A percentile compares a stretch with the other conserved stretches of the same genome.
Evolutionary conservation across 2,888 invertebrate genomes (phyloP).

Genomic region (Dryocosmus kuriphilus): DNA sequence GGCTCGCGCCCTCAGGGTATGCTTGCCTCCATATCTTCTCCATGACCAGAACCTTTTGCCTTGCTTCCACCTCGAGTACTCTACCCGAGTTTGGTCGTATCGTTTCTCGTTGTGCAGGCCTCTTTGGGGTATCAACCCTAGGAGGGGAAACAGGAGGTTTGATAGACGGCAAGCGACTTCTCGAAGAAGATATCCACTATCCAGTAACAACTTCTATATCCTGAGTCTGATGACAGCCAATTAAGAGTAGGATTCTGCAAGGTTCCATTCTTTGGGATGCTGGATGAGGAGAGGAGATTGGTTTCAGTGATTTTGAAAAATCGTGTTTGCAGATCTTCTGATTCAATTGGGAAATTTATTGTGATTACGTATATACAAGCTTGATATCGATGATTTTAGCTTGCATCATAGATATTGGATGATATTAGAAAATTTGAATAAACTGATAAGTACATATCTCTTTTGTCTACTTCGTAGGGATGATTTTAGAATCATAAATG

Average conservation of each 20-base stretch:
- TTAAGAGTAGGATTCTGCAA: conserved; percentile 47
- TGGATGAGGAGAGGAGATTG: background rate
- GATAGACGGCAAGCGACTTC: conserved; percentile 53
- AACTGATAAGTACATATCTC: too few relatives aligned
- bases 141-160: background rate
- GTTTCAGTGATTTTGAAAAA: too few relatives aligned
- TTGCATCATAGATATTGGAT: too few relatives aligned
- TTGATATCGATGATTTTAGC: too few relatives aligned
- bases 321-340: too few relatives aligned
- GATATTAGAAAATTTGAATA: too few relatives aligned
- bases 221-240: conserved; percentile 61
- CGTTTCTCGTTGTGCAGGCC: conserved; percentile 41
- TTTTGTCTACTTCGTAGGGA: too few relatives aligned
- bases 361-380: too few relatives aligned
- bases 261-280: background rate
- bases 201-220: conserved; percentile 42
- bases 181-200: conserved; percentile 1
- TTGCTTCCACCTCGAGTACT: conserved; percentile 20
- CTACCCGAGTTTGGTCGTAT: conserved; percentile 24
- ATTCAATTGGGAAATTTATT: too few relatives aligned
- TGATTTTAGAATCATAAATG: too few relatives aligned
- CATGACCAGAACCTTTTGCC: conserved; percentile 13
- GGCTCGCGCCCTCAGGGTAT: conserved; percentile 55
- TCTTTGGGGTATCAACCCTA: conserved; percentile 52
- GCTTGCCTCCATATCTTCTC: conserved; percentile 41